A percentile compares a stretch with the other conserved stretches of the same genome.
Conservation (phyloP, 1,140 invertebrate species). For the Listronotus bonariensis region DNA sequence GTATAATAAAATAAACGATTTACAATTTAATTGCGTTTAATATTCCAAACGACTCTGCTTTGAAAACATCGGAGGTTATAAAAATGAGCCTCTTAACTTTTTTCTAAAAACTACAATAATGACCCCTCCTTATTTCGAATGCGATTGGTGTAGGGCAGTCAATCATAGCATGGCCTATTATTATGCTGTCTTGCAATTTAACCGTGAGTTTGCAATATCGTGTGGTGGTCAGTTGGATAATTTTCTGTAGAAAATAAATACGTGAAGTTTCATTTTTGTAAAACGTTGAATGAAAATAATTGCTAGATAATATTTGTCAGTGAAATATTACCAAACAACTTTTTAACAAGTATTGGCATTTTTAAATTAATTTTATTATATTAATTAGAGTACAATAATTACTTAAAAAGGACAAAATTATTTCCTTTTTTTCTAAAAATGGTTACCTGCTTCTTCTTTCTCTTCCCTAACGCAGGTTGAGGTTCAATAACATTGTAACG, state of each 20-base stretch:
- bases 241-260: conserved; percentile 23
- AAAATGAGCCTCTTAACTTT: conserved; percentile 3
- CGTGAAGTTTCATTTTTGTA: conserved; percentile 12
- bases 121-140: conserved; percentile 43
- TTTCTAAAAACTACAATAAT: conserved; percentile 35
- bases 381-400: too few species aligned
- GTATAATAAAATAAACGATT: too few species aligned
- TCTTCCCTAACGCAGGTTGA: too few species aligned
- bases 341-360: too few species aligned
- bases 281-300: background rate
- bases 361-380: too few species aligned
- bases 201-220: conserved; percentile 32
- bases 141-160: conserved; percentile 38
- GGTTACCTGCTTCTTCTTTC: too few species aligned
- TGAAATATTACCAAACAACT: too few species aligned
- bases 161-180: conserved; percentile 28
- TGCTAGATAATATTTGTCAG: too few species aligned
- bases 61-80: background rate
- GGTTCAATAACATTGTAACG: too few species aligned
- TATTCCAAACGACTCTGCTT: background rate
- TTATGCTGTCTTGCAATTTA: conserved; percentile 32
- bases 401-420: too few species aligned
- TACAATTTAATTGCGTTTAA: background rate
- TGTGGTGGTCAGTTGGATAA: conserved; percentile 22
- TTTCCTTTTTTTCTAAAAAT: too few species aligned